Conservation (phyloP, 2,888 invertebrate species). For the Lydus trimaculatus region DNA sequence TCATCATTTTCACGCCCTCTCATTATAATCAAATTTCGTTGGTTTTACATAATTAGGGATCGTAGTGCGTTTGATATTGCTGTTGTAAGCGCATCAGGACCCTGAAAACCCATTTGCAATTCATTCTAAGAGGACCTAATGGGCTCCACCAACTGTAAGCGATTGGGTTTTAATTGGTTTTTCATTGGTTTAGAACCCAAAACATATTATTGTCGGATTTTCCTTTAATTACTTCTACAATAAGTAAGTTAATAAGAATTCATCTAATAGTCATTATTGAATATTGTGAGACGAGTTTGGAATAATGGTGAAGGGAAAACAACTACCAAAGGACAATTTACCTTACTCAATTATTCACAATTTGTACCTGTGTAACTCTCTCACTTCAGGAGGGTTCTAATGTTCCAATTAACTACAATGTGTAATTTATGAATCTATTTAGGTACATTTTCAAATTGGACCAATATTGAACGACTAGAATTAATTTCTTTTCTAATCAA, state of each 20-base stretch:
- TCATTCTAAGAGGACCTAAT: conserved; percentile 8
- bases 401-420: neutral
- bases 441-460: neutral
- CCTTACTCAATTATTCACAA: conserved; percentile 6
- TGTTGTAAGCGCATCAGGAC: neutral
- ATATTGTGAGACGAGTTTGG: neutral
- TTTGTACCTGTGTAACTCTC: neutral
- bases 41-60: conserved; percentile 11
- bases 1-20: neutral
- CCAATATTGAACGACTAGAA: neutral
- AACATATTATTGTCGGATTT: conserved; percentile 6
- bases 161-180: conserved; percentile 9
- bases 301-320: neutral
- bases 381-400: neutral
- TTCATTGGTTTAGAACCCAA: neutral
- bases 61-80: conserved; percentile 1
- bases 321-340: conserved; percentile 1
- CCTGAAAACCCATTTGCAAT: conserved; percentile 4
- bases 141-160: conserved; percentile 10
- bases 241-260: neutral
- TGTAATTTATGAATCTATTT: conserved; percentile 12
- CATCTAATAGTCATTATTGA: neutral
- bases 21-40: conserved; percentile 6
- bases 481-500: neutral
- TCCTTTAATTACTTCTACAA: neutral